Evolutionary conservation across 2,113 vertebrate genomes (phyloP).

Genomic region (Chelonoidis abingdonii): DNA sequence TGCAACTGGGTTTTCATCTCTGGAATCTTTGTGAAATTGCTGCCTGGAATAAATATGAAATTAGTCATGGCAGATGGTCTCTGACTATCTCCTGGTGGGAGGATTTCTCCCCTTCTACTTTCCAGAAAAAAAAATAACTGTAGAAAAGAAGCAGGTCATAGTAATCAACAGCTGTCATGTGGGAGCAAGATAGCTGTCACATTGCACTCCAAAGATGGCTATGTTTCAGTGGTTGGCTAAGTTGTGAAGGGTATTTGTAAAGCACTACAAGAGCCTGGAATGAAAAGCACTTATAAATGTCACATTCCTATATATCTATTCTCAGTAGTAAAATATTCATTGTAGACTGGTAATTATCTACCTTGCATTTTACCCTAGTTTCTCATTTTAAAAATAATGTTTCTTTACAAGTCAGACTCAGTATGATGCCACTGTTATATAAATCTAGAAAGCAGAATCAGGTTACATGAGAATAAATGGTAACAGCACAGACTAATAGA

Average conservation of each 20-base stretch:
- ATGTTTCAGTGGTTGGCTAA: neutral
- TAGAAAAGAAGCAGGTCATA: conserved; percentile 26
- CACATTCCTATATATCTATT: neutral
- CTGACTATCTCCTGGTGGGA: conserved; percentile 18
- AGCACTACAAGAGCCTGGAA: neutral
- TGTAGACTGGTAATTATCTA: neutral
- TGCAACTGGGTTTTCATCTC: conserved; percentile 25
- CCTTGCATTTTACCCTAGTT: neutral
- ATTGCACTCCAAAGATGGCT: neutral
- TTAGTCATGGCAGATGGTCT: conserved; percentile 42
- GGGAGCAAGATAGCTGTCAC: conserved; percentile 9
- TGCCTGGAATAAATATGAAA: conserved; percentile 41
- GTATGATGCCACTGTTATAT: neutral
- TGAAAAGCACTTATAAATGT: neutral
- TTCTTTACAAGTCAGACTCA: neutral
- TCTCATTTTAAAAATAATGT: conserved; percentile 4
- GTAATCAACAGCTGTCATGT: conserved; percentile 10
- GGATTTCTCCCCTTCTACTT: conserved; percentile 19
- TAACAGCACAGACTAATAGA: neutral
- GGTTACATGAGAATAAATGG: neutral
- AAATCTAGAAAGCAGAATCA: neutral
- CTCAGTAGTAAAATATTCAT: conserved; percentile 19
- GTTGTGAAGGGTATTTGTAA: neutral
- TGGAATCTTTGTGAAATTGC: conserved; percentile 17
- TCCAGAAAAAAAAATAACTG: conserved; percentile 45